These are phyloP conservation scores for Poeciliopsis infans DNA, from an alignment of 2,797 vertebrate species.

Conservation along the genomic window DNA sequence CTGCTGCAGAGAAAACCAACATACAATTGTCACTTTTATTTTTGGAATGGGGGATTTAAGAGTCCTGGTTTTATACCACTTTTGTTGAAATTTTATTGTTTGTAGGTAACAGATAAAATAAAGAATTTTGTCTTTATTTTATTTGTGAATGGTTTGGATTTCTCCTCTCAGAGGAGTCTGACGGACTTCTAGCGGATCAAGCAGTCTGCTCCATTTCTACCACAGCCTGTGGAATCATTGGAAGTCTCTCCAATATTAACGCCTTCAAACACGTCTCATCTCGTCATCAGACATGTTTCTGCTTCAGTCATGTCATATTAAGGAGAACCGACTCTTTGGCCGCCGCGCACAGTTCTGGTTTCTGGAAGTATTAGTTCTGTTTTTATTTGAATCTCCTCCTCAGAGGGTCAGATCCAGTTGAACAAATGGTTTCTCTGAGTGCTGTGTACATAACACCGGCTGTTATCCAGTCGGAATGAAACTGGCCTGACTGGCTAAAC, in stretches of 20 bases:
- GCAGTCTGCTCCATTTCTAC: background rate
- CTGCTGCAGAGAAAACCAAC: background rate
- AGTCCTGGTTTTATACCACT: too few species aligned
- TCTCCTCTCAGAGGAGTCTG: background rate
- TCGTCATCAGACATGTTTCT: too few species aligned
- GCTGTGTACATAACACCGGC: background rate
- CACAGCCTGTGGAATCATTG: background rate
- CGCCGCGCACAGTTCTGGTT: background rate
- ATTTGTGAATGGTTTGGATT: too few species aligned
- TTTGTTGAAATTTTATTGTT: too few species aligned
- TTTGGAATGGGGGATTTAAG: too few species aligned
- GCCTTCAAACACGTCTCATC: constrained; percentile 5
- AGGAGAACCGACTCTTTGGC: background rate
- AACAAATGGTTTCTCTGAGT: background rate
- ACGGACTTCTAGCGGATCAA: background rate
- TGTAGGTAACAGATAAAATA: too few species aligned
- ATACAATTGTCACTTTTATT: too few species aligned
- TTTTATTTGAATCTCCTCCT: background rate
- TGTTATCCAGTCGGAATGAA: background rate
- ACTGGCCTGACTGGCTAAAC: constrained; percentile 1
- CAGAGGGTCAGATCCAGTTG: background rate
- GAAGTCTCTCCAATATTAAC: background rate
- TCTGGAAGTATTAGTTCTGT: background rate
- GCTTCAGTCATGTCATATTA: background rate
- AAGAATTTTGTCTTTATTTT: too few species aligned